These are phyloP conservation scores for Graphium colonna DNA, from an alignment of 2,888 invertebrate species.

Conservation along the genomic window DNA sequence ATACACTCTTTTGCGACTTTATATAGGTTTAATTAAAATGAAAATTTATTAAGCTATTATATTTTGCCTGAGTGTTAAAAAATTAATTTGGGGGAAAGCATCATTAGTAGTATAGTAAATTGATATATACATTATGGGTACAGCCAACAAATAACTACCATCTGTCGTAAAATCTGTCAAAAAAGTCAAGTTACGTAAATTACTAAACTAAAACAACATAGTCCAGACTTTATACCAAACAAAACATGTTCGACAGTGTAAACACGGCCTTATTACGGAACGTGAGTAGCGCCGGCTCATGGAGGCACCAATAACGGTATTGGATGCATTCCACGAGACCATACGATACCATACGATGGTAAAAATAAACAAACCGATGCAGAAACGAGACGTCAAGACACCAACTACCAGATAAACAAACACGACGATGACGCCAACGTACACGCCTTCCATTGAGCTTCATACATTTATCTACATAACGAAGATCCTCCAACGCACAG, in stretches of 20 bases:
- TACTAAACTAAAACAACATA: too few relatives aligned
- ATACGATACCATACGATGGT: slow-evolving; percentile 26
- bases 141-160: too few relatives aligned
- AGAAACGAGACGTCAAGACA: slow-evolving; percentile 43
- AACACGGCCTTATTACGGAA: slow-evolving; percentile 7
- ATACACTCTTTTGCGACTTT: too few relatives aligned
- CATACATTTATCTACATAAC: slow-evolving; percentile 35
- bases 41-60: too few relatives aligned
- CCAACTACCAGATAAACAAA: slow-evolving; percentile 19
- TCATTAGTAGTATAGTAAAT: too few relatives aligned
- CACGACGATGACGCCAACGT: neutral
- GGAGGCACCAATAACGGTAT: slow-evolving; percentile 27
- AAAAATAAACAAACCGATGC: slow-evolving; percentile 38
- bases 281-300: slow-evolving; percentile 19
- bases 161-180: too few relatives aligned
- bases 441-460: slow-evolving; percentile 53
- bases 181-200: too few relatives aligned
- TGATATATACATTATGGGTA: too few relatives aligned
- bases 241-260: neutral
- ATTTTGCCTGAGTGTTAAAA: too few relatives aligned
- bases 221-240: too few relatives aligned
- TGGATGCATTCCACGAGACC: slow-evolving; percentile 48
- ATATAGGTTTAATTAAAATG: too few relatives aligned
- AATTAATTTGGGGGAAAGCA: too few relatives aligned
- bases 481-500: slow-evolving; percentile 32